A percentile compares a stretch with the other conserved stretches of the same genome.
These are phyloP conservation scores for Botia almorhae DNA, from an alignment of 2,797 vertebrate species.

Conservation along the genomic window DNA sequence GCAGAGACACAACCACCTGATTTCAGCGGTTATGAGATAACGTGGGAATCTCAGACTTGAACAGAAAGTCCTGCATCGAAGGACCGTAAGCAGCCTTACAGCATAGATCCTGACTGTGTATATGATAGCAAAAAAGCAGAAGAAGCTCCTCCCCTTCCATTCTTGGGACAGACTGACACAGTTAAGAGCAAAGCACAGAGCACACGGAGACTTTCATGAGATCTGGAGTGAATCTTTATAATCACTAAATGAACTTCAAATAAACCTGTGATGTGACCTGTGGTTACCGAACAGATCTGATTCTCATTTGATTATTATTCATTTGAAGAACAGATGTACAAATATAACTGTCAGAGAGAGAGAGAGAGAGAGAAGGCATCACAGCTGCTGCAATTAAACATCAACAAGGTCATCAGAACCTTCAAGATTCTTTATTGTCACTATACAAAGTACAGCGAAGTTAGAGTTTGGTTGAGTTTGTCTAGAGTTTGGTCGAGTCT, in stretches of 20 bases:
- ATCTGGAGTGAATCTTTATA: constrained; percentile 74
- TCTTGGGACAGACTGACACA: constrained; percentile 76
- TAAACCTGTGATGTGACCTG: constrained; percentile 75
- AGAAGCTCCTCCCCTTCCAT: constrained; percentile 65
- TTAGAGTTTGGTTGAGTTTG: not conserved
- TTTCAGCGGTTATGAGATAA: no score
- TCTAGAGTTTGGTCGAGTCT: not conserved
- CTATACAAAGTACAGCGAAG: no score
- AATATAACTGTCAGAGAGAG: constrained; percentile 28
- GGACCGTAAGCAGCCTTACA: no score
- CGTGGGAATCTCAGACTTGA: no score
- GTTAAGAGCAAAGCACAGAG: constrained; percentile 69
- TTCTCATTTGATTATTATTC: constrained; percentile 32
- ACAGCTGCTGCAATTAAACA: constrained; percentile 43
- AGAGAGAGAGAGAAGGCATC: constrained; percentile 2
- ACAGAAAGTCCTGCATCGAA: no score
- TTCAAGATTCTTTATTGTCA: not conserved
- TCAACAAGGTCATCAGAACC: constrained; percentile 48
- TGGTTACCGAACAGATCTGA: constrained; percentile 54
- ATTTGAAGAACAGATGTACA: constrained; percentile 43
- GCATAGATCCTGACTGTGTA: no score
- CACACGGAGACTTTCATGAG: constrained; percentile 70
- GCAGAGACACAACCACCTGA: no score
- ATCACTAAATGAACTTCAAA: constrained; percentile 76
- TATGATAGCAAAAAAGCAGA: not conserved